Conservation (phyloP, 2,113 vertebrate species). For the Oreocharis arfaki region DNA sequence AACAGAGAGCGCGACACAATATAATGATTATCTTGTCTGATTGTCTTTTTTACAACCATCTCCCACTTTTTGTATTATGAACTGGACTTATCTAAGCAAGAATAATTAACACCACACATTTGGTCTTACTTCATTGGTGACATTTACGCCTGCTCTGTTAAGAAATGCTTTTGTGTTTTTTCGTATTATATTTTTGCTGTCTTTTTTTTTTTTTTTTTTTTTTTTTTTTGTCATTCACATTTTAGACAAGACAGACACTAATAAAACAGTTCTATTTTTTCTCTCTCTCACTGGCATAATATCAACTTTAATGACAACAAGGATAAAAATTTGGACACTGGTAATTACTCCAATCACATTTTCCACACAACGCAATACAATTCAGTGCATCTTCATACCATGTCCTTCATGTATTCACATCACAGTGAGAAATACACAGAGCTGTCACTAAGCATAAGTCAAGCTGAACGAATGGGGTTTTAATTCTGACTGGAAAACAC, state of each 20-base stretch:
- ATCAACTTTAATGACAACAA: background rate
- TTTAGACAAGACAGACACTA: constrained; percentile 32
- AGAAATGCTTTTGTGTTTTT: background rate
- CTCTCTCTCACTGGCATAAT: background rate
- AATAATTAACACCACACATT: constrained; percentile 37
- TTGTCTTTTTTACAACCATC: background rate
- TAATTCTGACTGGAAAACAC: constrained; percentile 66
- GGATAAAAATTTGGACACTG: constrained; percentile 6
- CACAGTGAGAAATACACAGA: constrained; percentile 54
- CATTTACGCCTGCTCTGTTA: background rate
- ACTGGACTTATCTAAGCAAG: background rate
- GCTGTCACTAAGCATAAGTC: constrained; percentile 63
- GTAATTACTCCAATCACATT: constrained; percentile 44
- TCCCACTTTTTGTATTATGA: background rate
- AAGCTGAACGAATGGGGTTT: constrained; percentile 67
- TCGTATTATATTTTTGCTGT: constrained; percentile 12
- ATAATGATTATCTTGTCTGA: background rate
- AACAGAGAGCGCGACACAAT: background rate
- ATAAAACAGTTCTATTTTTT: constrained; percentile 48
- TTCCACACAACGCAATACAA: constrained; percentile 4
- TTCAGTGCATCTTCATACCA: background rate
- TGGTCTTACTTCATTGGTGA: constrained; percentile 43
- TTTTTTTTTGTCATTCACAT: background rate
- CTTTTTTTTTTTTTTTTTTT: background rate
- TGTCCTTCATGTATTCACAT: constrained; percentile 56